Conservation (phyloP, 2,113 vertebrate genomes). For the Periophthalmodon schlosseri region DNA sequence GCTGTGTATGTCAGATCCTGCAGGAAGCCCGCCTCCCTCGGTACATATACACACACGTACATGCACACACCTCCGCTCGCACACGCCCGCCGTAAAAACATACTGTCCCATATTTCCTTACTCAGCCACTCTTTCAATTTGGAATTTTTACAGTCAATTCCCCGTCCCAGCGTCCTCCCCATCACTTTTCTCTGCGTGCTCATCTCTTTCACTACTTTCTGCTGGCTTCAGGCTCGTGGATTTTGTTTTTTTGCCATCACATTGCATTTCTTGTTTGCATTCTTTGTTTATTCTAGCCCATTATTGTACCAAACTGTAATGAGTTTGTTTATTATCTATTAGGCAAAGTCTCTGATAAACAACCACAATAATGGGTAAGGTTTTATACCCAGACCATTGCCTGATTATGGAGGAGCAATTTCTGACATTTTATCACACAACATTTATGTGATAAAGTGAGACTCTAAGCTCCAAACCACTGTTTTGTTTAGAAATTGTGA, state of each 20-base stretch:
- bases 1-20: conserved; percentile 79
- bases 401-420: no score
- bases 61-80: conserved; percentile 28
- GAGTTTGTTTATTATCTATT: background rate
- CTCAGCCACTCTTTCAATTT: conserved; percentile 62
- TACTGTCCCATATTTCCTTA: conserved; percentile 59
- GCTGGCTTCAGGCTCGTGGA: conserved; percentile 11
- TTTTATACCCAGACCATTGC: no score
- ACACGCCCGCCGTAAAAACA: conserved; percentile 47
- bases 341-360: background rate
- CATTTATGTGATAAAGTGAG: background rate
- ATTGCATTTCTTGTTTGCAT: background rate
- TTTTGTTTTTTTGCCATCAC: conserved; percentile 1
- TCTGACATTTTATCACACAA: background rate
- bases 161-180: conserved; percentile 35
- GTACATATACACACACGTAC: conserved; percentile 46
- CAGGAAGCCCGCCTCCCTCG: conserved; percentile 76
- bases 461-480: background rate
- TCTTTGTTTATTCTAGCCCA: conserved; percentile 9
- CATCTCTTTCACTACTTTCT: conserved; percentile 24
- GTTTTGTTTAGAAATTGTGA: background rate
- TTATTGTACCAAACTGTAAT: background rate
- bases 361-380: background rate
- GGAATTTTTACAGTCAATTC: conserved; percentile 34
- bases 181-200: conserved; percentile 26